A percentile compares a stretch with the other conserved stretches of the same genome.
phyloP scores from a whole-genome alignment of 2,113 vertebrate species.

The Hirundichthys speculiger region DNA sequence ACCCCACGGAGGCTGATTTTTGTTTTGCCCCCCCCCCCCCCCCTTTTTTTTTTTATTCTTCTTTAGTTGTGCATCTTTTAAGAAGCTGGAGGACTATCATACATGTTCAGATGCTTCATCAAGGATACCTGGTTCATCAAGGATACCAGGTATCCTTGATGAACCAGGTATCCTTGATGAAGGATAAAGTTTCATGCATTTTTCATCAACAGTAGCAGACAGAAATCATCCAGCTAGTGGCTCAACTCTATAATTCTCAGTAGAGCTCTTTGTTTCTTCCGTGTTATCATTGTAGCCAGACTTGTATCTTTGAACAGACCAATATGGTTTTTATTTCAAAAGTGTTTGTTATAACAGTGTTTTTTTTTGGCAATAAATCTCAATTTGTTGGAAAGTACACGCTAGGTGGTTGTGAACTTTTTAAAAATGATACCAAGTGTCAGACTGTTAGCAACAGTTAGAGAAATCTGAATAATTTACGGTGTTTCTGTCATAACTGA shows the following conservation, averaged over 20 bases:
- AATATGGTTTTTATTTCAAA: not conserved
- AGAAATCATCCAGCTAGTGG: conserved; percentile 10
- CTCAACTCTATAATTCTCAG: not conserved
- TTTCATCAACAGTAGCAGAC: conserved; percentile 2
- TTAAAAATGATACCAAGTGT: not conserved
- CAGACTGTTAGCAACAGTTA: not conserved
- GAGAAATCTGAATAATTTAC: not conserved
- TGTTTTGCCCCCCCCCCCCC: too few relatives aligned
- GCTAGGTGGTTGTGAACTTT: too few relatives aligned
- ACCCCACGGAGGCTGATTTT: too few relatives aligned
- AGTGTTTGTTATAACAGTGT: conserved; percentile 2
- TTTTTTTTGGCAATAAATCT: too few relatives aligned
- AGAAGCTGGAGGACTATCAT: conserved; percentile 10
- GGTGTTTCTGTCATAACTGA: not conserved
- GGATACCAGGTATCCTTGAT: too few relatives aligned
- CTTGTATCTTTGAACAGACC: conserved; percentile 1
- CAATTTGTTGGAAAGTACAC: too few relatives aligned
- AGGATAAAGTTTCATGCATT: too few relatives aligned
- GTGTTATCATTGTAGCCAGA: conserved; percentile 9
- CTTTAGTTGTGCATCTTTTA: conserved; percentile 6
- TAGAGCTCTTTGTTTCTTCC: conserved; percentile 14
- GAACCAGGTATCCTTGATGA: too few relatives aligned
- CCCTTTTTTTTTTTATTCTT: too few relatives aligned
- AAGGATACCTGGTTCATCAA: too few relatives aligned
- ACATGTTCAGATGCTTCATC: conserved; percentile 14